A percentile compares a stretch with the other conserved stretches of the same genome.
Conservation (phyloP, 1,140 invertebrate genomes). For the Apolygus lucorum region DNA sequence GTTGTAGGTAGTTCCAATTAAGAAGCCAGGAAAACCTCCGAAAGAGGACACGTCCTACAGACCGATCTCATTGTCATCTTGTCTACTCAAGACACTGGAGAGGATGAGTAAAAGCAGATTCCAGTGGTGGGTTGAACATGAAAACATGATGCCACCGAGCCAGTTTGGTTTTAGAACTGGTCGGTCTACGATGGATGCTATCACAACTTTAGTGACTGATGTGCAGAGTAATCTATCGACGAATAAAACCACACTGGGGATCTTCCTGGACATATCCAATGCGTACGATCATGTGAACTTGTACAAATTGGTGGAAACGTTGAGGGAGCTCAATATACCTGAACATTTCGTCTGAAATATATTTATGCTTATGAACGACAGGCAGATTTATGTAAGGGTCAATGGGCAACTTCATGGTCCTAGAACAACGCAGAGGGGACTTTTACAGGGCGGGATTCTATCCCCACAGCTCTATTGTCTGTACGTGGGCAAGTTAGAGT, state of each 20-base stretch:
- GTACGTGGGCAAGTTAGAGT: no score
- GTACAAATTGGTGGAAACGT: neutral
- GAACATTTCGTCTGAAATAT: no score
- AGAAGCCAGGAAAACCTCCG: neutral
- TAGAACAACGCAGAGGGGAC: no score
- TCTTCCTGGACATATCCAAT: neutral
- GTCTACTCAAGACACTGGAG: neutral
- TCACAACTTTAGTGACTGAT: neutral
- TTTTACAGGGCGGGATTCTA: no score
- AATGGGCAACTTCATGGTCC: neutral
- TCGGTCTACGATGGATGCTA: neutral
- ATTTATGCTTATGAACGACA: neutral
- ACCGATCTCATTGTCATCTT: neutral
- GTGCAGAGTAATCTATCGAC: neutral
- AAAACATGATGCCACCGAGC: neutral
- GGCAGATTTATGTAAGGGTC: neutral
- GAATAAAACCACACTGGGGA: neutral
- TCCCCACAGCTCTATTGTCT: no score
- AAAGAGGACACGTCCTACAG: neutral
- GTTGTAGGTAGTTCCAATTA: neutral
- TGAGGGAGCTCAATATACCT: neutral
- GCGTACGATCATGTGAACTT: neutral
- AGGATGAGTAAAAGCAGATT: neutral
- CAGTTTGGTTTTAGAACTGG: neutral
- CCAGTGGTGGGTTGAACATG: neutral